phyloP scores from a whole-genome alignment of 1,140 invertebrate genomes.

The Drosophila prosaltans region DNA sequence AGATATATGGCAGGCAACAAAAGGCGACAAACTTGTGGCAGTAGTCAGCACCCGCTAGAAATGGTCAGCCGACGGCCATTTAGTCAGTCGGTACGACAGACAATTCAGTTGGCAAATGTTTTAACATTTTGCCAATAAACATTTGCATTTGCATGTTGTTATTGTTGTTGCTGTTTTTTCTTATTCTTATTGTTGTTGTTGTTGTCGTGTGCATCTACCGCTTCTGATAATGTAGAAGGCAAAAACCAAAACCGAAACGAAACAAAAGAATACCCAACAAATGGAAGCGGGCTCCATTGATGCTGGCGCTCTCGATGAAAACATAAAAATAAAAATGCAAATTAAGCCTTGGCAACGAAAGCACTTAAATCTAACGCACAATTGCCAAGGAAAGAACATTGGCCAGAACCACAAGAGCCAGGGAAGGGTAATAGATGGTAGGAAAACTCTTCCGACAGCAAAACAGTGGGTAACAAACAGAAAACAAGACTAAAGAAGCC shows the following conservation, averaged over 20 bases:
- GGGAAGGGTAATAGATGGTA: slow-evolving; percentile 1
- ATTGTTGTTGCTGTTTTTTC: slow-evolving; percentile 35
- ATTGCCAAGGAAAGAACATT: slow-evolving; percentile 47
- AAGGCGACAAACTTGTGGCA: slow-evolving; percentile 59
- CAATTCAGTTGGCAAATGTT: slow-evolving; percentile 2
- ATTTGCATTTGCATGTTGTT: slow-evolving; percentile 76
- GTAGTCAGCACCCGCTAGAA: slow-evolving; percentile 57
- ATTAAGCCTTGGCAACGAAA: slow-evolving; percentile 76
- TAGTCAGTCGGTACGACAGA: slow-evolving; percentile 8
- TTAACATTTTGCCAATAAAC: slow-evolving; percentile 69
- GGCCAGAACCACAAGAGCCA: neutral
- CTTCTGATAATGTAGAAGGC: slow-evolving; percentile 67
- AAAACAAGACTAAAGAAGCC: slow-evolving; percentile 24
- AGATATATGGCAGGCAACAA: slow-evolving; percentile 26
- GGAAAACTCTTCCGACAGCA: neutral
- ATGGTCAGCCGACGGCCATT: slow-evolving; percentile 14
- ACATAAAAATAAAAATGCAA: slow-evolving; percentile 82
- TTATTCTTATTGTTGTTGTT: slow-evolving; percentile 41
- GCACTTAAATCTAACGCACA: slow-evolving; percentile 82
- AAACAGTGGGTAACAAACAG: no score
- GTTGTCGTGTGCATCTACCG: slow-evolving; percentile 77
- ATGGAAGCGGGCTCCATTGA: slow-evolving; percentile 75
- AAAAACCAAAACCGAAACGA: slow-evolving; percentile 48
- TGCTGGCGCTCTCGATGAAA: slow-evolving; percentile 82
- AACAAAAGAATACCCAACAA: slow-evolving; percentile 78